Conservation (phyloP, 2,113 vertebrate species). For the Drymodes brunneopygia region DNA sequence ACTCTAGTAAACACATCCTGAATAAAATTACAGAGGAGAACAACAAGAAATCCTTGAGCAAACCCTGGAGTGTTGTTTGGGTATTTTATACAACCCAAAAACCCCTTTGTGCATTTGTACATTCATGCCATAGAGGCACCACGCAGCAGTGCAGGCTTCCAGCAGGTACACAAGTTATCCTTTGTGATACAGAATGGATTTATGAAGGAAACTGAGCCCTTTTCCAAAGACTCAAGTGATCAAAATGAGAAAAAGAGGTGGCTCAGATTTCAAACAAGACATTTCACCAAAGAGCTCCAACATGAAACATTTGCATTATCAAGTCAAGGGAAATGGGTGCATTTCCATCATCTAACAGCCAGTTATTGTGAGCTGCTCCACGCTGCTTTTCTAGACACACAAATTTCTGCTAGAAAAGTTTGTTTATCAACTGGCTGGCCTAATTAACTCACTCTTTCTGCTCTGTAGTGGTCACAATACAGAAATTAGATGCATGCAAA, state of each 20-base stretch:
- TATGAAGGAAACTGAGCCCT: neutral
- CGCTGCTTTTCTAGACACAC: neutral
- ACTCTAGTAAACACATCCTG: neutral
- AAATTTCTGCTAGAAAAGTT: neutral
- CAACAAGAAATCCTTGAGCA: neutral
- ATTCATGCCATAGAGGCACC: neutral
- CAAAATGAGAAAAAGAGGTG: neutral
- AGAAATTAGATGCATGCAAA: neutral
- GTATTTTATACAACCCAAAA: neutral
- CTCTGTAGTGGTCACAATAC: neutral
- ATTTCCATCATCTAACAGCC: neutral
- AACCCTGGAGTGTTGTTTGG: neutral
- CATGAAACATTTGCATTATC: neutral
- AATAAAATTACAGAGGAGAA: neutral
- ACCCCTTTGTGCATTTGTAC: neutral
- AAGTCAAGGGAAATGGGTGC: rapidly evolving
- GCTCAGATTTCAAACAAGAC: neutral
- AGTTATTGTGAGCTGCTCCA: neutral
- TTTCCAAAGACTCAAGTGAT: neutral
- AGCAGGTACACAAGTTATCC: too few species aligned
- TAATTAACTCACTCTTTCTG: neutral
- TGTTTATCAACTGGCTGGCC: neutral
- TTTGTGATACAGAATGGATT: neutral
- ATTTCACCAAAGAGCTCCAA: neutral
- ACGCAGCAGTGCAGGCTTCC: neutral